A percentile compares a stretch with the other conserved stretches of the same genome.
Conservation (phyloP, 2,888 invertebrate species). For the Lysandra bellargus region DNA sequence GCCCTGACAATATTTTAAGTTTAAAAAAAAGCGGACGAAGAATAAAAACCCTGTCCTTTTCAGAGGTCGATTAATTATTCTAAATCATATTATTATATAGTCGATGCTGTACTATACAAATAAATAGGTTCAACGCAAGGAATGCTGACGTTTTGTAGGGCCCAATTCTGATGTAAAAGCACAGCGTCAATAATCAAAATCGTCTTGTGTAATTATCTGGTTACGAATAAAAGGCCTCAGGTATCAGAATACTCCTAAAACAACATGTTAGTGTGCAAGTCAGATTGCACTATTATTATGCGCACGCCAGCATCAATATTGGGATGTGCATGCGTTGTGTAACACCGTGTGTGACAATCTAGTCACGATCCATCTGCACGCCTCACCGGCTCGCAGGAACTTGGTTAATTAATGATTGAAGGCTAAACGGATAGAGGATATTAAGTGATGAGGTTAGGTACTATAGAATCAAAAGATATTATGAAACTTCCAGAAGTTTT, state of each 20-base stretch:
- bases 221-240: neutral
- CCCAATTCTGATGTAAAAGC: too few species aligned
- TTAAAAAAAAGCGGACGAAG: too few species aligned
- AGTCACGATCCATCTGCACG: constrained; percentile 35
- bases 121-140: too few species aligned
- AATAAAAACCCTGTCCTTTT: too few species aligned
- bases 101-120: too few species aligned
- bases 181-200: too few species aligned
- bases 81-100: too few species aligned
- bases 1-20: too few species aligned
- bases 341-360: constrained; percentile 34
- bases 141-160: too few species aligned
- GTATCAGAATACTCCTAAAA: neutral
- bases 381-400: constrained; percentile 10
- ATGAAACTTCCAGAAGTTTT: too few species aligned
- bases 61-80: too few species aligned
- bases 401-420: constrained; percentile 13
- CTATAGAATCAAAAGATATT: neutral
- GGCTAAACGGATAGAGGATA: constrained; percentile 14
- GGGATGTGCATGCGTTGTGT: neutral
- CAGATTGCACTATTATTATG: neutral
- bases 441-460: neutral
- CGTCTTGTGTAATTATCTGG: neutral
- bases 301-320: neutral
- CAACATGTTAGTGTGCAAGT: neutral